Base-by-base conservation (phyloP, 2,888 invertebrate species). In the Eupithecia tripunctaria region DNA sequence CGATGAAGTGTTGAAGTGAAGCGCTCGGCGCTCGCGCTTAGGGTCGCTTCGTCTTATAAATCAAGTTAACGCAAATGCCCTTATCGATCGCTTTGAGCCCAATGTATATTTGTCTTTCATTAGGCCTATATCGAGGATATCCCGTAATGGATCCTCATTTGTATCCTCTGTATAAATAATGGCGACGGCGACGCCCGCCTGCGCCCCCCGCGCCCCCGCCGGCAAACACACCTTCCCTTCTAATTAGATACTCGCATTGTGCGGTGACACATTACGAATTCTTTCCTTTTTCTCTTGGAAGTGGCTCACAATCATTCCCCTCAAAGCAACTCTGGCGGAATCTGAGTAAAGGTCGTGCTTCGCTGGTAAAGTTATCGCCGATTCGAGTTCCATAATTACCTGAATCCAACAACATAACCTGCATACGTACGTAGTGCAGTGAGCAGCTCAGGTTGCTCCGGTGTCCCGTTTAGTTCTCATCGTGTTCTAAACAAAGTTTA, bases 81-180 rank as follows among this genome's bases (percentile, higher is more conserved):
- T 87, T 87, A 89, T 89, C 88, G 88, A 90, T 90, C 81, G 85
- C 87, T 89, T 88, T 88, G 89, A 90, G 88, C 88, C 87, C 84
- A 79, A 85, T 88, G 88, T 87, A 36, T 90, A 91, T 91, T 91
- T 91, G 90, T 90, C 90, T 91, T 90, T 91, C 91, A 91, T 91
- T 90, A 90, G 89, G 84, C 86, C 84, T 87, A 87, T 86, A 91
- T 90, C 90, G 91, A 88, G 88, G 89, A 91, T 89, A 91, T 90
- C 88, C 89, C 84, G 89, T 91, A 89, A 90, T 90, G 90, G 90
- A 90, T 88, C 86, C 89, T 90, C 91, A 91, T 92, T 91, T 91
- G 89, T 91, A 90, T 89, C 85, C 84, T 84, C 88, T 90, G 86
- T 88, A 88, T 90, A 91, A 91, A 91, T 91, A 91, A 89, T 88